Evolutionary conservation across 2,797 vertebrate species (phyloP).

Genomic region (Hemibagrus guttatus): DNA sequence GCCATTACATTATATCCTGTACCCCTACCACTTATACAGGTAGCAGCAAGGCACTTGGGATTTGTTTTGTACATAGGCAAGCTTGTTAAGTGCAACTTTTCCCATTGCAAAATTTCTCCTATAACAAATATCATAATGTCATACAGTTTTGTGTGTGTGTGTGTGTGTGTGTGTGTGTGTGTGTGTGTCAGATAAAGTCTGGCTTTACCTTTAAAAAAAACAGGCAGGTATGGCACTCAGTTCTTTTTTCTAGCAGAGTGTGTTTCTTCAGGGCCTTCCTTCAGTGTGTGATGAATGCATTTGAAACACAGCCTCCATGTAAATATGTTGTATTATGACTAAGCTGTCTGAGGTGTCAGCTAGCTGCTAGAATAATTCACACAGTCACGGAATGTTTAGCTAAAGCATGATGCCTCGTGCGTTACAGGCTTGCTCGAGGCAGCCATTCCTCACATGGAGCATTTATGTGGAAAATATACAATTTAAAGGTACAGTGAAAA

Average conservation of each 20-base stretch:
- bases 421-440: conserved; percentile 31
- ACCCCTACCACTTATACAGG: not conserved
- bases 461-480: conserved; percentile 30
- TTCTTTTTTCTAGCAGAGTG: conserved; percentile 51
- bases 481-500: not conserved
- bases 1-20: conserved; percentile 12
- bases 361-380: conserved; percentile 42
- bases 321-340: conserved; percentile 52
- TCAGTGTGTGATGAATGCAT: conserved; percentile 48
- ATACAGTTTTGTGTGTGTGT: not conserved
- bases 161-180: not conserved
- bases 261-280: conserved; percentile 51
- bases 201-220: conserved; percentile 56
- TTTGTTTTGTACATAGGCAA: not conserved
- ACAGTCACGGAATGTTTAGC: conserved; percentile 37
- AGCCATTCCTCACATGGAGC: conserved; percentile 12
- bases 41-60: not conserved
- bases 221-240: conserved; percentile 59
- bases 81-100: conserved; percentile 1
- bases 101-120: not conserved
- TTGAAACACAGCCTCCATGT: conserved; percentile 42
- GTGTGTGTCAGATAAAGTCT: conserved; percentile 35
- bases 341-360: conserved; percentile 45
- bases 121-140: conserved; percentile 61
- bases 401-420: conserved; percentile 32